phyloP scores from a whole-genome alignment of 2,888 invertebrate species.

The Tricholauxania praeusta region DNA sequence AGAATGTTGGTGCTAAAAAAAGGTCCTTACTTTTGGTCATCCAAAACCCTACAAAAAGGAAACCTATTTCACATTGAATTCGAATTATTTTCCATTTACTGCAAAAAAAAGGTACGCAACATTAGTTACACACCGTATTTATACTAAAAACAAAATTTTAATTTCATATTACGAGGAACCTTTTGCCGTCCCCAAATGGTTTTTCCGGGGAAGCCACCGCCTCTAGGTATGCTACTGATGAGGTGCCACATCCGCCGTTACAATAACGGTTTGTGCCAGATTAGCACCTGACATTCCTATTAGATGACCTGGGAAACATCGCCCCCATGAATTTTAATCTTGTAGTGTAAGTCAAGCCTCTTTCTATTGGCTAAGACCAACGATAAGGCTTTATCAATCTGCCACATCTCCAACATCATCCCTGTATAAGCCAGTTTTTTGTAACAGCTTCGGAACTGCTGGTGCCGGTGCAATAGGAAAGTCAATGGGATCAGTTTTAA shows the following conservation, averaged over 20 bases:
- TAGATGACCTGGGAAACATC: conserved; percentile 99
- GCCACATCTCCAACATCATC: conserved; percentile 95
- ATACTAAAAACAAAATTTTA: too few species aligned
- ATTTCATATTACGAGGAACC: too few species aligned
- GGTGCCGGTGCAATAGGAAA: conserved; percentile 97
- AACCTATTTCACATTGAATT: too few species aligned
- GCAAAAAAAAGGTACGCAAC: conserved; percentile 96
- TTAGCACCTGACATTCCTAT: conserved; percentile 99
- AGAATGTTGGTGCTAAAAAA: too few species aligned
- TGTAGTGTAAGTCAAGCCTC: conserved; percentile 86
- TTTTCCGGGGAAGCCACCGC: too few species aligned
- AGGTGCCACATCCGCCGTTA: conserved; percentile 90
- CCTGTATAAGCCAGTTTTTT: conserved; percentile 84
- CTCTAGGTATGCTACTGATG: too few species aligned
- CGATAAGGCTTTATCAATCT: conserved; percentile 99
- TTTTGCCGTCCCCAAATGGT: too few species aligned
- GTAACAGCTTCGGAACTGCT: conserved; percentile 88
- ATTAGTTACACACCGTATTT: conserved; percentile 91
- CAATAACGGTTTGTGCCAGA: too few species aligned
- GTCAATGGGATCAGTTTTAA: conserved; percentile 95
- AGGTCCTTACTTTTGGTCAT: too few species aligned
- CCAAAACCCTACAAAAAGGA: too few species aligned
- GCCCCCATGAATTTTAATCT: conserved; percentile 96
- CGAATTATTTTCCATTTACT: too few species aligned
- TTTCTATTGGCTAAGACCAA: conserved; percentile 93